These are phyloP conservation scores for Channa maculata DNA, from an alignment of 2,113 vertebrate species.

Conservation along the genomic window DNA sequence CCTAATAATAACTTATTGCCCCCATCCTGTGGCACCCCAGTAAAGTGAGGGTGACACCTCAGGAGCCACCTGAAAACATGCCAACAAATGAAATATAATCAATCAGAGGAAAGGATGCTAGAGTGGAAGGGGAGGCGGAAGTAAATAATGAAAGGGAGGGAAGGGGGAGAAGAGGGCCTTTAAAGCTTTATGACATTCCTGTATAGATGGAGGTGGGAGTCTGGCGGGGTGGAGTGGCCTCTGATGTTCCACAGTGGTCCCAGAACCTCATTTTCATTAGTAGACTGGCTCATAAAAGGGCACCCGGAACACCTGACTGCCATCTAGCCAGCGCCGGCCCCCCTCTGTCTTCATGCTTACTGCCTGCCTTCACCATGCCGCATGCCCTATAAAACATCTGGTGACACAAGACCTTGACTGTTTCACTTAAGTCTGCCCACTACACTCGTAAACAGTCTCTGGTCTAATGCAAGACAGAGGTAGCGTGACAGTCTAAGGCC, in stretches of 20 bases:
- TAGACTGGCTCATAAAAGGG: slow-evolving; percentile 87
- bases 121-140: slow-evolving; percentile 73
- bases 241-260: slow-evolving; percentile 90
- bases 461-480: slow-evolving; percentile 75
- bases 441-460: slow-evolving; percentile 73
- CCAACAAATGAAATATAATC: slow-evolving; percentile 88
- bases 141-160: slow-evolving; percentile 87
- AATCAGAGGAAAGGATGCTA: slow-evolving; percentile 70
- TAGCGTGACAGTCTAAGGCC: slow-evolving; percentile 48
- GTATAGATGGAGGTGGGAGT: slow-evolving; percentile 84
- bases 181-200: slow-evolving; percentile 95
- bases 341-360: slow-evolving; percentile 58
- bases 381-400: slow-evolving; percentile 79
- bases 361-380: slow-evolving; percentile 60
- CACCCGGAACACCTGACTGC: slow-evolving; percentile 88
- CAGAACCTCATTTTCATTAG: slow-evolving; percentile 91
- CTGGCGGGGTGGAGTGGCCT: slow-evolving; percentile 88
- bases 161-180: slow-evolving; percentile 86
- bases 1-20: slow-evolving; percentile 38
- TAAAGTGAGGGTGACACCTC: slow-evolving; percentile 34
- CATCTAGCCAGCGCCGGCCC: slow-evolving; percentile 84
- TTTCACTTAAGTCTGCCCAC: slow-evolving; percentile 68
- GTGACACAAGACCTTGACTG: slow-evolving; percentile 78
- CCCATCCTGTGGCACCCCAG: slow-evolving; percentile 20
- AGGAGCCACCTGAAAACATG: slow-evolving; percentile 49